Evolutionary conservation across 2,797 vertebrate genomes (phyloP).

Genomic region (Chloroceryle amazona): DNA sequence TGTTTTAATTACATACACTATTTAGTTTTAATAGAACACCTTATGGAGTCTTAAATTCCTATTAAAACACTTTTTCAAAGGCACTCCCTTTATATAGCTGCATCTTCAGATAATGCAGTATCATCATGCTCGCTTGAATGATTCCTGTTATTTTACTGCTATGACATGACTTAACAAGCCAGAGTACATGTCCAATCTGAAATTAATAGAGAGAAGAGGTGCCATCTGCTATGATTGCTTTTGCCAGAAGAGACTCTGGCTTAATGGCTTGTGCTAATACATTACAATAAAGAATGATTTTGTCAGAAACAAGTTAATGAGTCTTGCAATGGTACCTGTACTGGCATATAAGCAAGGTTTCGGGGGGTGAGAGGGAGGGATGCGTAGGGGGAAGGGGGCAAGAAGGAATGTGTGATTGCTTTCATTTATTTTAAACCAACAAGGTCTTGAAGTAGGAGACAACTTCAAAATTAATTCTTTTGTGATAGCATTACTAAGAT

Average conservation of each 20-base stretch:
- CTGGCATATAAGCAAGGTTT: neutral
- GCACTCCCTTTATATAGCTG: neutral
- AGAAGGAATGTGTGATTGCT: accelerated
- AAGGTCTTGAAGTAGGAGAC: neutral
- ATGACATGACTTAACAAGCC: slow-evolving; percentile 75
- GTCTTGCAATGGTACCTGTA: slow-evolving; percentile 45
- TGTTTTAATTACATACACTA: slow-evolving; percentile 45
- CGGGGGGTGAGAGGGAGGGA: neutral
- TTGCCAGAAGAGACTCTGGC: slow-evolving; percentile 72
- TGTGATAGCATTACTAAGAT: neutral
- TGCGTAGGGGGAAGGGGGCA: too few relatives aligned
- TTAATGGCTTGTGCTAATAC: slow-evolving; percentile 75
- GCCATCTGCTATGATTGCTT: slow-evolving; percentile 76
- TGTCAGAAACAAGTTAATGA: slow-evolving; percentile 72
- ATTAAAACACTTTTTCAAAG: slow-evolving; percentile 29
- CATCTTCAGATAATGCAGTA: slow-evolving; percentile 24
- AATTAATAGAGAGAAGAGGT: slow-evolving; percentile 78
- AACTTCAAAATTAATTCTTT: neutral
- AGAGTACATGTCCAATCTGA: slow-evolving; percentile 76
- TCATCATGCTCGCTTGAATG: slow-evolving; percentile 54
- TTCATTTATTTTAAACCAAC: slow-evolving; percentile 1
- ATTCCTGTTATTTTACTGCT: slow-evolving; percentile 67
- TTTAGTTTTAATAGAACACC: slow-evolving; percentile 68
- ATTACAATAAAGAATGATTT: slow-evolving; percentile 60
- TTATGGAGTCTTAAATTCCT: slow-evolving; percentile 30